Percentiles rank a stretch among this genome's conserved stretches.
Conservation (phyloP, 2,113 vertebrate genomes). For the Tenebrosternarchus preto region DNA sequence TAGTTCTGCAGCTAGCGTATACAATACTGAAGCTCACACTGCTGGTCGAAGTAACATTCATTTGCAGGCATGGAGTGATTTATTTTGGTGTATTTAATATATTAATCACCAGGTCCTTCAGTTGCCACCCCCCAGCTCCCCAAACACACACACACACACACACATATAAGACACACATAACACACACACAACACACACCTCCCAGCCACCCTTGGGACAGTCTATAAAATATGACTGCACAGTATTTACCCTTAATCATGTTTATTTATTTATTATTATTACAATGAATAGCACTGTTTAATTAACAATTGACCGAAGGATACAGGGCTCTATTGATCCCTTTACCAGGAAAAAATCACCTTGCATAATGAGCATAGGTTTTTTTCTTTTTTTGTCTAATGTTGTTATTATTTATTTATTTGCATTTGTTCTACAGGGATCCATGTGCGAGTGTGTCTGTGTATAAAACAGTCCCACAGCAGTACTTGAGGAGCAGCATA, state of each 20-base stretch:
- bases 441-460: not conserved
- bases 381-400: not conserved
- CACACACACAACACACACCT: too few species aligned
- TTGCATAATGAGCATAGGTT: constrained; percentile 33
- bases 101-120: constrained; percentile 34
- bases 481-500: too few species aligned
- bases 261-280: constrained; percentile 35
- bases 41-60: not conserved
- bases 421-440: not conserved
- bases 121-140: not conserved
- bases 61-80: not conserved
- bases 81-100: not conserved
- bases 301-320: constrained; percentile 50
- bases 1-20: not conserved
- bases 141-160: too few species aligned
- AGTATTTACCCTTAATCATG: constrained; percentile 5
- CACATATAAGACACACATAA: too few species aligned
- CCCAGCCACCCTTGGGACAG: constrained; percentile 8
- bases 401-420: not conserved
- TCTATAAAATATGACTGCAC: constrained; percentile 18
- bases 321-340: constrained; percentile 43
- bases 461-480: not conserved
- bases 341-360: constrained; percentile 23
- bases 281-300: constrained; percentile 47
- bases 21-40: not conserved